Percentiles rank a stretch among this genome's conserved stretches.
Evolutionary conservation across 2,888 invertebrate species (phyloP).

Genomic region (Hypsopygia costalis): DNA sequence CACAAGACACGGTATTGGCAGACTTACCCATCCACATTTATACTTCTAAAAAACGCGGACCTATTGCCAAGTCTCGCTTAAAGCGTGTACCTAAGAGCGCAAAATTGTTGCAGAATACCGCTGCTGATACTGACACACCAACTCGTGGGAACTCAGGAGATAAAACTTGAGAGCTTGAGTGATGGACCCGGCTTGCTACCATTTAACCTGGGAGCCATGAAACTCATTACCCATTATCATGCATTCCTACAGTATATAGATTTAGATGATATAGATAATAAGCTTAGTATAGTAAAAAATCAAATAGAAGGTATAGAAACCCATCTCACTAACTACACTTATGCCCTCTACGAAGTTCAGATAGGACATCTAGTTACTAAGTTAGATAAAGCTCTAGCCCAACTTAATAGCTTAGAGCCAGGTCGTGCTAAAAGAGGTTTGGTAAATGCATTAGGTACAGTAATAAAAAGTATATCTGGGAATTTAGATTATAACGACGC

Average conservation of each 20-base stretch:
- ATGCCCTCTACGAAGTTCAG: not conserved
- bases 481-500: constrained; percentile 17
- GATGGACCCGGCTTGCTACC: constrained; percentile 21
- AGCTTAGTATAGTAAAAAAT: not conserved
- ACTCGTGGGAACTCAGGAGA: constrained; percentile 17
- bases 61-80: constrained; percentile 20
- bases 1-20: constrained; percentile 21
- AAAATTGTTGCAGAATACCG: constrained; percentile 24
- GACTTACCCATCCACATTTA: constrained; percentile 27
- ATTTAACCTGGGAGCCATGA: constrained; percentile 16
- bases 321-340: not conserved
- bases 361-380: constrained; percentile 10
- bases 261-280: not conserved
- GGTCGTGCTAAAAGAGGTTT: constrained; percentile 16
- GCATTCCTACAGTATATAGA: constrained; percentile 16
- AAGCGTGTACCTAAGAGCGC: constrained; percentile 20
- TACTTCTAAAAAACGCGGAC: constrained; percentile 21
- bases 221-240: constrained; percentile 22
- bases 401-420: constrained; percentile 11
- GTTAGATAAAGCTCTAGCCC: constrained; percentile 4
- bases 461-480: constrained; percentile 17
- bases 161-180: constrained; percentile 20
- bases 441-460: constrained; percentile 14
- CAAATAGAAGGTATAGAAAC: not conserved
- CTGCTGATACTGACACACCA: constrained; percentile 11